Conservation (phyloP, 92 coral and sea anemone species). For the Galaxea fascicularis region DNA sequence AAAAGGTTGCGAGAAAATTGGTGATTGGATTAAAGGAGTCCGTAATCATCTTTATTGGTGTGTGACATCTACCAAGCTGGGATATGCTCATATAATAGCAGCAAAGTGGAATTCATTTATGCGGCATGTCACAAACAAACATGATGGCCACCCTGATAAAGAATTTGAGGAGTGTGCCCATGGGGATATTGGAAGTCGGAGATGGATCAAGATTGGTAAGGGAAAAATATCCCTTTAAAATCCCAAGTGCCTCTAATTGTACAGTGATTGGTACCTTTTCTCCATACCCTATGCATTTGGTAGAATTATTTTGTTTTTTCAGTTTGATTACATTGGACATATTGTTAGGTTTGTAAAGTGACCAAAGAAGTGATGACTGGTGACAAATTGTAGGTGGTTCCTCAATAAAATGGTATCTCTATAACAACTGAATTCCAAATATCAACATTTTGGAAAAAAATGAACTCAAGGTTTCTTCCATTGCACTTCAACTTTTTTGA, state of each 20-base stretch:
- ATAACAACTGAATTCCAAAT: too few relatives aligned
- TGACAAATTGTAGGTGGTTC: too few relatives aligned
- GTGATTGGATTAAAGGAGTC: conserved; percentile 64
- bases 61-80: conserved; percentile 66
- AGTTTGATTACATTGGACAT: too few relatives aligned
- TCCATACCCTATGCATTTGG: background rate
- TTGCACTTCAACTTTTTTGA: too few relatives aligned
- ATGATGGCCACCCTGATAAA: conserved; percentile 67
- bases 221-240: background rate
- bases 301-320: too few relatives aligned
- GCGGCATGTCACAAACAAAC: conserved; percentile 73
- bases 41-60: conserved; percentile 73
- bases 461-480: background rate
- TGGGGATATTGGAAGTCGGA: conserved; percentile 63
- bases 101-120: conserved; percentile 81
- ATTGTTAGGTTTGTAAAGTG: too few relatives aligned
- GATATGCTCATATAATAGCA: conserved; percentile 60
- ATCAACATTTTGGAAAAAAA: background rate
- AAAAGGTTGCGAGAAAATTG: conserved; percentile 54
- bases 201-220: conserved; percentile 73
- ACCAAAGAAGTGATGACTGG: too few relatives aligned
- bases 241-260: background rate
- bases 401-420: too few relatives aligned
- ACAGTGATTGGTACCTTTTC: background rate
- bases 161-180: conserved; percentile 63